Conservation (phyloP, 2,113 vertebrate genomes). For the Solea senegalensis region DNA sequence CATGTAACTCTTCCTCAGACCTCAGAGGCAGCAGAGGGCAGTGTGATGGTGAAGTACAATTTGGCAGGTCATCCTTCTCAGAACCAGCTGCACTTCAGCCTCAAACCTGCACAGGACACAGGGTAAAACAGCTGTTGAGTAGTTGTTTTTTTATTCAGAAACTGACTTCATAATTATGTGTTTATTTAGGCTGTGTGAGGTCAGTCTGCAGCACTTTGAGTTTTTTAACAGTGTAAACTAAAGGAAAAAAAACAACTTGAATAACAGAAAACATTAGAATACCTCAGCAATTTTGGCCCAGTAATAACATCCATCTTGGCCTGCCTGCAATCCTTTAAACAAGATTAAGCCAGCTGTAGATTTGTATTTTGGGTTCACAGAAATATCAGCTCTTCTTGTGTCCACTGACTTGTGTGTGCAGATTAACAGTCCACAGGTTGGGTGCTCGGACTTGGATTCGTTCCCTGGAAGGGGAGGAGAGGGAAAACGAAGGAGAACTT, state of each 20-base stretch:
- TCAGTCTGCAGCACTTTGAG: no score
- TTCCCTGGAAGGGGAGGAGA: slow-evolving; percentile 68
- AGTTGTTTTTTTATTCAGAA: not conserved
- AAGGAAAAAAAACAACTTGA: no score
- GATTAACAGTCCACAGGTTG: slow-evolving; percentile 82
- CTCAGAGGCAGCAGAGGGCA: slow-evolving; percentile 51
- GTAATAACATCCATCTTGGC: no score
- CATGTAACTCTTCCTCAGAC: slow-evolving; percentile 36
- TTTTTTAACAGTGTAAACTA: no score
- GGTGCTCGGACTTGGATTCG: slow-evolving; percentile 81
- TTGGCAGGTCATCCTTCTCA: slow-evolving; percentile 64
- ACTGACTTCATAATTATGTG: not conserved
- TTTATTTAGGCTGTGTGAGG: not conserved
- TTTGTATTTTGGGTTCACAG: no score
- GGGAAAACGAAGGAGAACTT: not conserved
- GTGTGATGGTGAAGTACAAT: slow-evolving; percentile 72
- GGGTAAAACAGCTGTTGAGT: slow-evolving; percentile 55
- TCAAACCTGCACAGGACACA: slow-evolving; percentile 61
- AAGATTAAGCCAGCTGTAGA: no score
- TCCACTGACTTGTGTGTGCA: slow-evolving; percentile 42
- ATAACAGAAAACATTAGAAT: no score
- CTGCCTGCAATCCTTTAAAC: no score
- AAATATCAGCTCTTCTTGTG: no score
- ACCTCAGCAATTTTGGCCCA: no score
- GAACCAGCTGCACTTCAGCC: slow-evolving; percentile 64